Conservation (phyloP, 2,888 invertebrate species). For the Phasia obesa region DNA sequence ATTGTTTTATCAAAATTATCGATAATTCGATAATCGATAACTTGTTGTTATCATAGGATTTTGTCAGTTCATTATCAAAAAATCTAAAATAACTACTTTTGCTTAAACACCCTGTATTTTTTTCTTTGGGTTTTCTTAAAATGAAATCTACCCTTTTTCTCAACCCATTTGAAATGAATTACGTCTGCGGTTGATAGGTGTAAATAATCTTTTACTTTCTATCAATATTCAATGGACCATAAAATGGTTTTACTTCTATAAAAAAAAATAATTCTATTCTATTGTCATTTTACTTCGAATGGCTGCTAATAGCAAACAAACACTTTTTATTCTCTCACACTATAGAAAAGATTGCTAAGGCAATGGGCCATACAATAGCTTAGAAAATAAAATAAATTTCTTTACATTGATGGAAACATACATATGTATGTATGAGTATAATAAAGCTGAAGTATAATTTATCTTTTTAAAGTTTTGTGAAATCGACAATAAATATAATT, state of each 20-base stretch:
- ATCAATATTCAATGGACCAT: constrained; percentile 82
- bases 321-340: constrained; percentile 73
- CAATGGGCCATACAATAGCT: background rate
- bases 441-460: too few species aligned
- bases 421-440: too few species aligned
- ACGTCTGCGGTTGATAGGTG: constrained; percentile 78
- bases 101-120: constrained; percentile 20
- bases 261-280: background rate
- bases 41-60: too few species aligned
- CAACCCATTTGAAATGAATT: constrained; percentile 57
- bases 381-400: background rate
- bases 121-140: background rate
- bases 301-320: constrained; percentile 74
- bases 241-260: constrained; percentile 78
- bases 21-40: too few species aligned
- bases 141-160: constrained; percentile 51
- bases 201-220: constrained; percentile 75
- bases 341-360: constrained; percentile 30
- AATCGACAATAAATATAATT: too few species aligned
- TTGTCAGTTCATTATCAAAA: background rate
- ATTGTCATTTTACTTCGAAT: constrained; percentile 64
- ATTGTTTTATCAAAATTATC: too few species aligned
- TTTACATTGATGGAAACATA: background rate
- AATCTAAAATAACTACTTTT: background rate
- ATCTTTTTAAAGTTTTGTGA: too few species aligned